These are phyloP conservation scores for Amblyopsis hoosieri DNA, from an alignment of 2,797 vertebrate genomes.

Conservation along the genomic window DNA sequence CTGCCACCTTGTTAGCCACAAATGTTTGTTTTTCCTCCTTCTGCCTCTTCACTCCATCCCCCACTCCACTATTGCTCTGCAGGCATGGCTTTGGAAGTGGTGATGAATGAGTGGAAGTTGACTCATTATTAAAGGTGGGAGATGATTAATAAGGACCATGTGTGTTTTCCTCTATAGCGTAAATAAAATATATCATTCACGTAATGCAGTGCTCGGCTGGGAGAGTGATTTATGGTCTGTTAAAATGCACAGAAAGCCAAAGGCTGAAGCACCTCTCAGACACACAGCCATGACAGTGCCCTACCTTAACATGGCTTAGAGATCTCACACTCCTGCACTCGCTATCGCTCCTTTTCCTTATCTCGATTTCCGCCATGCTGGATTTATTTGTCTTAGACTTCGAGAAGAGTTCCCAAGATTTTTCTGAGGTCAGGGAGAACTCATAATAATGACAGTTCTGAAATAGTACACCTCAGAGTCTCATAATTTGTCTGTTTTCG, in stretches of 20 bases:
- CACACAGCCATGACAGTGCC: conserved; percentile 77
- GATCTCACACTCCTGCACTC: conserved; percentile 66
- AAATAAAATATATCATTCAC: conserved; percentile 95
- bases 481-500: conserved; percentile 20
- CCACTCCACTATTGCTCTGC: conserved; percentile 59
- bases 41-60: conserved; percentile 21
- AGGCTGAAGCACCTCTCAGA: conserved; percentile 80
- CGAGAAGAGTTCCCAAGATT: conserved; percentile 64
- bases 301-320: conserved; percentile 70
- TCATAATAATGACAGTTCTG: conserved; percentile 47
- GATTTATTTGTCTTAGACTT: conserved; percentile 73
- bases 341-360: conserved; percentile 66
- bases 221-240: conserved; percentile 85
- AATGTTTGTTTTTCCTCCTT: conserved; percentile 75
- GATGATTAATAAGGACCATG: conserved; percentile 89
- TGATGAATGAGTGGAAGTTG: conserved; percentile 87
- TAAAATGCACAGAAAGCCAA: conserved; percentile 86
- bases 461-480: conserved; percentile 21
- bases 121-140: conserved; percentile 88
- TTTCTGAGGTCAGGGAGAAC: conserved; percentile 68
- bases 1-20: conserved; percentile 71
- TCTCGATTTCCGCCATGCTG: conserved; percentile 56
- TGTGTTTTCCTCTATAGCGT: conserved; percentile 86
- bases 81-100: conserved; percentile 78
- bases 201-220: conserved; percentile 76